Percentiles rank a stretch among this genome's conserved stretches.
Conservation (phyloP, 2,113 vertebrate genomes). For the Kobus ellipsiprymnus region DNA sequence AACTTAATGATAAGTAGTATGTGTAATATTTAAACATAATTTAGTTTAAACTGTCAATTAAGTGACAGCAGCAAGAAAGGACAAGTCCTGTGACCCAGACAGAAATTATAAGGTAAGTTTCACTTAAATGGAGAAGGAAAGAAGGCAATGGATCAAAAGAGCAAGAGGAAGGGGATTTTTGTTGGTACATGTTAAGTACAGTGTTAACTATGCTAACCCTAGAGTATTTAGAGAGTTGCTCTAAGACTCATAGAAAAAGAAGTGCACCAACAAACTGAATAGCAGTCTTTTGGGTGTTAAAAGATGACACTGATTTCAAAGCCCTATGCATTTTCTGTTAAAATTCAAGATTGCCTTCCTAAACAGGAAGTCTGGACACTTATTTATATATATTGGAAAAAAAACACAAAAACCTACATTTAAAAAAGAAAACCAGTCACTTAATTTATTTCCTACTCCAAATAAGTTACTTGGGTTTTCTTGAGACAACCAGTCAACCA, state of each 20-base stretch:
- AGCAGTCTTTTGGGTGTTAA: neutral
- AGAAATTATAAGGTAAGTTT: conserved; percentile 17
- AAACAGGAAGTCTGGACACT: neutral
- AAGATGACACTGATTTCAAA: neutral
- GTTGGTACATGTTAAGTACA: neutral
- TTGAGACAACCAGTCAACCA: neutral
- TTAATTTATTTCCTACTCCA: neutral
- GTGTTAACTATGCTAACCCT: neutral
- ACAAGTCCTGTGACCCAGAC: neutral
- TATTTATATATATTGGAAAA: neutral
- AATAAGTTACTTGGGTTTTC: neutral
- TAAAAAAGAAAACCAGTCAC: neutral
- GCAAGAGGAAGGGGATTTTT: neutral
- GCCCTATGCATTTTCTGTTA: neutral
- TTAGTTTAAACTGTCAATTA: conserved; percentile 58
- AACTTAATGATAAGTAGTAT: conserved; percentile 52
- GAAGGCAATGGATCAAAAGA: neutral
- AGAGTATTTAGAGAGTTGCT: neutral
- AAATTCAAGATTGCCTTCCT: neutral
- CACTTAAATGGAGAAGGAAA: neutral
- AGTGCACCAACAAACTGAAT: neutral
- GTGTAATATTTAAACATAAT: conserved; percentile 66
- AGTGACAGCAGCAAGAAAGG: conserved; percentile 23
- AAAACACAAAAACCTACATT: neutral
- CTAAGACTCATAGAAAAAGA: neutral